phyloP scores from a whole-genome alignment of 2,888 invertebrate genomes.

The Erebia epiphron region DNA sequence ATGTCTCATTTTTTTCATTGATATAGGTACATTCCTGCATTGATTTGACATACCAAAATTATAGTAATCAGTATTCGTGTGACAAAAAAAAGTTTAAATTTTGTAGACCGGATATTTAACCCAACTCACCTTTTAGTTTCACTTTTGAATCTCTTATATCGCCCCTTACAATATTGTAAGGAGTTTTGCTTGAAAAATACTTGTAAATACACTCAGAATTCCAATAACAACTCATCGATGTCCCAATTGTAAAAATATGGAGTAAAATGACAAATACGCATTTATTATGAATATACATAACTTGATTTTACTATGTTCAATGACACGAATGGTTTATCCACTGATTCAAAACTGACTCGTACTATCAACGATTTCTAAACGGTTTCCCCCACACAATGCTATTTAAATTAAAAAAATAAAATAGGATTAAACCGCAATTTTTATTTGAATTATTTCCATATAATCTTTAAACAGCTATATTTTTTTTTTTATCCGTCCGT shows the following conservation, averaged over 20 bases:
- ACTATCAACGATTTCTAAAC: background rate
- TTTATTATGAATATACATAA: conserved; percentile 4
- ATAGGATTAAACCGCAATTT: no score
- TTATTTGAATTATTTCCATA: no score
- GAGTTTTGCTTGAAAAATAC: conserved; percentile 64
- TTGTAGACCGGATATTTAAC: no score
- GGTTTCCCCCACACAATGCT: background rate
- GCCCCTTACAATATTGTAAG: conserved; percentile 63
- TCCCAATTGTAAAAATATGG: background rate
- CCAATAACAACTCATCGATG: conserved; percentile 62
- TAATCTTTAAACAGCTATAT: no score
- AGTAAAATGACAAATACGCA: background rate
- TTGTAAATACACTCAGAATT: conserved; percentile 69
- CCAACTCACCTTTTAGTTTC: conserved; percentile 58
- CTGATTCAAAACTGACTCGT: background rate
- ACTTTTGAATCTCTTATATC: conserved; percentile 66
- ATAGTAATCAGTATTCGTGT: no score
- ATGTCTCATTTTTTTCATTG: no score
- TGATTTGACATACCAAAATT: no score
- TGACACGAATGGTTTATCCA: background rate
- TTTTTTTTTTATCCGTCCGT: background rate
- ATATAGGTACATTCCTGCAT: no score
- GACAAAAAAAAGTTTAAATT: no score
- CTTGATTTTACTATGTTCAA: background rate
- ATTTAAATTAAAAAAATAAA: no score